Evolutionary conservation across 30 jellyfish, hydroid and myxozoan genomes (phyloP), one percentile per base, ranked within the genome.

Genomic region (Cassiopea xamachana): DNA sequence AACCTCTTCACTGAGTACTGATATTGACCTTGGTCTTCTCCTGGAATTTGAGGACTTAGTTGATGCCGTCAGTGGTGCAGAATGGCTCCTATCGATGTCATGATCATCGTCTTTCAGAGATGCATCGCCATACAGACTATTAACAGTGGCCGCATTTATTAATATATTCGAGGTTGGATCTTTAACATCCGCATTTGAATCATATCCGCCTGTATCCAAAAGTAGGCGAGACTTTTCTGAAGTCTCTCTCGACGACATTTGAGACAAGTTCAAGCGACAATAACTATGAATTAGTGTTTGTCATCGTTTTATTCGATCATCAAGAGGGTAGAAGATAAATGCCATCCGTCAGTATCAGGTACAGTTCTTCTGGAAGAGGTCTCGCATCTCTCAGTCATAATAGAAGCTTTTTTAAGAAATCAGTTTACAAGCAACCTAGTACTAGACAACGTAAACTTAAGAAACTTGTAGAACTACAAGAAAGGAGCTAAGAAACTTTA

Each of bases 181-280:
- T 44, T 15, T 19, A 14, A 12, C 44, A 2, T 72, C 85, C 27
- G 67, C 64, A 18, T 72, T 71, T 15, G 92, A 70, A 7, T 82
- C 90, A 70, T 84, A 84, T 14, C 85, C 92, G 49, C 71, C 92
- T 2, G 92, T 17, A 58, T 84, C 74, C 13, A 49, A 50, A 72
- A 84, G 85, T 1, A 84, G 80, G 15, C 83, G 92, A 1, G 92
- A 47, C 46, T 49, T 84, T 46, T 84, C 92, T 5, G 85, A 69
- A 7, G 78, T 27, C 51, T 50, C 48, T 72, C 71, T 84, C 43
- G 78, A 60, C 48, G 78, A 46, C 92, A 84, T 84, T 3, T 55
- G 39, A 27, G 39, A 27, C 39, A 27, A 27, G 39, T 27, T 27
- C 39, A 27, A 27, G 39, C 39, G 39, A 27, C 39, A 27, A 27